Base-by-base conservation (phyloP, 2,888 invertebrate species). In the Perizoma affinitatum region DNA sequence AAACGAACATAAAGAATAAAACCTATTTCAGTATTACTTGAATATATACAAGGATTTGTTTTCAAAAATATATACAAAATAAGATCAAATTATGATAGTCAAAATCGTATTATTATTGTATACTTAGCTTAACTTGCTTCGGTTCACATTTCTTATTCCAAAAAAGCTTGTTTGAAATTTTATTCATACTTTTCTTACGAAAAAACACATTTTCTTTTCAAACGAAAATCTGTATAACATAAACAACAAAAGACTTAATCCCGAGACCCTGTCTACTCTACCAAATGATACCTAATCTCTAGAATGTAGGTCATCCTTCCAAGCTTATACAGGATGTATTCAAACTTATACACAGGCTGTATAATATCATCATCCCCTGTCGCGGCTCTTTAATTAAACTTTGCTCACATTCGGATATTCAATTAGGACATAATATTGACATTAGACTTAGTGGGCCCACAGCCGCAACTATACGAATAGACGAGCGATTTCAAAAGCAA, bases 361-460 rank as follows among this genome's bases (percentile, higher is more conserved):
- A 54, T 61, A 50, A 58, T 57, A 46, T 47, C 40, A 58, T 54
- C 51, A 65, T 69, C 74, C 73, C 73, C 71, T 73, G 54, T 70
- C 71, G 75, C 75, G 70, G 61, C 78, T 72, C 82, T 77, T 78
- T 84, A 84, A 87, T 87, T 84, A 84, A 87, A 88, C 80, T 86
- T 84, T 79, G 69, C 83, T 82, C 80, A 78, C 82, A 86, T 84
- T 83, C 76, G 74, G 77, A 82, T 79, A 87, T 88, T 89, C 85
- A 89, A 90, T 90, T 89, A 89, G 85, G 76, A 73, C 77, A 78
- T 83, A 80, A 87, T 87, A 89, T 89, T 89, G 89, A 87, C 87
- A 84, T 84, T 79, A 80, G 83, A 74, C 79, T 85, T 83, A 80
- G 83, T 74, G 80, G 74, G 60, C 73, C 72, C 80, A 78, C 75